Base-by-base conservation (phyloP, 2,797 vertebrate species). In the Sebastes flavidus region DNA sequence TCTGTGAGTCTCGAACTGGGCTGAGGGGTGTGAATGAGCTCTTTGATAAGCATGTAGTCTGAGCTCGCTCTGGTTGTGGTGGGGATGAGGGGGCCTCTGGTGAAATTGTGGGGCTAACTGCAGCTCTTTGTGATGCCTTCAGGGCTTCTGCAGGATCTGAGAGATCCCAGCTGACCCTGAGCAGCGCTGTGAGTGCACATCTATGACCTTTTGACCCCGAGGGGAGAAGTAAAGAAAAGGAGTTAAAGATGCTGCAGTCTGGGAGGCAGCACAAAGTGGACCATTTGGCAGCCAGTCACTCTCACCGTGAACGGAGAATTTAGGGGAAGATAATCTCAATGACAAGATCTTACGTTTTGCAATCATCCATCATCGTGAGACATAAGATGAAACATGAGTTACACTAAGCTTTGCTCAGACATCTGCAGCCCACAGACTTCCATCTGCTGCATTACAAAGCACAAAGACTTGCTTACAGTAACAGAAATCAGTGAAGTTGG, bases 21-120 rank as follows among this genome's bases (percentile, higher is more conserved):
- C 81, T 11, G 75, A 75, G 82, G 66, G 76, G 65, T 63, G 88
- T 94, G 94, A 95, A 94, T 94, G 86, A 87, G 86, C 69, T 87
- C 90, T 94, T 94, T 94, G 91, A 94, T 88, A 82, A 60, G 77
- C 36, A 2, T 70, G 52, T 38, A 75, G 86, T 58, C 84, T 56
- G 72, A 67, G 67, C 58, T 54, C 16, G 24, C 9, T 25, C 34
- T 46, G 54, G 75, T 46, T 46, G 49, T 49, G 77, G 65, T 46
- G 84, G 70, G 16, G 49, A 54, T 54, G 66, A 46, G 65, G 22
- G 36, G 14, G 34, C 11, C 54, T 72, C 32, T 30, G 62, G 75
- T 80, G 81, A 89, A 85, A 78, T 58, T 67, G 34, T 27, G 67
- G 55, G 27, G 32, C 72, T 70, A 81, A 90, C 86, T 87, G 85